phyloP scores from a whole-genome alignment of 35 echinoderm and acorn worm species.

The Strongylocentrotus purpuratus region DNA sequence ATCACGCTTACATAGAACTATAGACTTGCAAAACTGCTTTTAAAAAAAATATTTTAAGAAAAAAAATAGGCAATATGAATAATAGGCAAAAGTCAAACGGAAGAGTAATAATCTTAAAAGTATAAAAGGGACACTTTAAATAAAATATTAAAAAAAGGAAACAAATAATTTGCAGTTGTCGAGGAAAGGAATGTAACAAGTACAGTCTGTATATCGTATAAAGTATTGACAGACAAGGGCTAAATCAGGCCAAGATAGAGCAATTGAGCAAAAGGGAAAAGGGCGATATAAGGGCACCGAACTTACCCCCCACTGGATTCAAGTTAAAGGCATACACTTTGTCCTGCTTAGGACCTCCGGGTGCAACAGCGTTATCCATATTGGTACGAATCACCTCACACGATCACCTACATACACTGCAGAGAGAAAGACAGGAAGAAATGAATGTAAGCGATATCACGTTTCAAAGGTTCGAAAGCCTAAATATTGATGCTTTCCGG shows the following conservation, averaged over 20 bases:
- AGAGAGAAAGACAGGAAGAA: not conserved
- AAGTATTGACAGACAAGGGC: not conserved
- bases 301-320: conserved; percentile 53
- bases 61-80: no score
- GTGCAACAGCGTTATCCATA: conserved; percentile 48
- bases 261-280: not conserved
- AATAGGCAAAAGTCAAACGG: no score
- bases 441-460: not conserved
- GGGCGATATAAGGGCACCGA: conserved; percentile 20
- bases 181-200: not conserved
- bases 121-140: no score
- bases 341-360: conserved; percentile 42
- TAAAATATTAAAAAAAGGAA: not conserved
- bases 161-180: not conserved
- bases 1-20: no score
- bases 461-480: not conserved
- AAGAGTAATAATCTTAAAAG: no score
- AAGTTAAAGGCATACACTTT: conserved; percentile 48
- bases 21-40: no score
- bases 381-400: not conserved
- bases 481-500: conserved; percentile 44
- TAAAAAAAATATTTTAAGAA: no score
- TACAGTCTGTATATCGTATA: not conserved
- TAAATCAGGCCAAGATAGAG: not conserved
- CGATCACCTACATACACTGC: conserved; percentile 14